Conservation (phyloP, 2,888 invertebrate species). For the Erebia ligea region DNA sequence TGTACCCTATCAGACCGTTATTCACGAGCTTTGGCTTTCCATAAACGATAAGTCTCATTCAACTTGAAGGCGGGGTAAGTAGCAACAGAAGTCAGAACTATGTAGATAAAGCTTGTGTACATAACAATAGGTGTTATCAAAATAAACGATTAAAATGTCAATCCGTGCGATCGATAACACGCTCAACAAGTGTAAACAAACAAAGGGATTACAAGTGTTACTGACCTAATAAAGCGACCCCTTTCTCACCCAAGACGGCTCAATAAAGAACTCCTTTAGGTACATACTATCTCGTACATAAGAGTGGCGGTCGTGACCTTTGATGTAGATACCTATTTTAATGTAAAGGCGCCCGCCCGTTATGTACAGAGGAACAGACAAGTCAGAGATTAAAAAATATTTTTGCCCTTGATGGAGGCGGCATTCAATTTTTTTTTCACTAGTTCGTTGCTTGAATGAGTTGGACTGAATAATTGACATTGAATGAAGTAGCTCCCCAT, state of each 20-base stretch:
- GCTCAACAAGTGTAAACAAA: conserved; percentile 68
- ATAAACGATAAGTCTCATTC: too few species aligned
- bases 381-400: conserved; percentile 59
- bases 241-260: conserved; percentile 76
- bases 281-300: conserved; percentile 73
- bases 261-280: conserved; percentile 81
- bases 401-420: conserved; percentile 46
- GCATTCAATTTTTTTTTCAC: conserved; percentile 20
- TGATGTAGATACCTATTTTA: conserved; percentile 62
- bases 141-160: conserved; percentile 29
- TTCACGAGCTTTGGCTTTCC: too few species aligned
- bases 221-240: conserved; percentile 82
- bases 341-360: conserved; percentile 45
- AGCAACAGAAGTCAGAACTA: neutral
- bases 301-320: conserved; percentile 77
- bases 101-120: neutral
- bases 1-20: too few species aligned
- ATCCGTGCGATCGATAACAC: conserved; percentile 40
- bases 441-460: too few species aligned
- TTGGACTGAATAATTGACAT: too few species aligned
- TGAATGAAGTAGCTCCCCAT: neutral
- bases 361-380: conserved; percentile 47
- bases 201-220: conserved; percentile 74
- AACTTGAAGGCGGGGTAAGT: neutral
- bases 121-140: conserved; percentile 17